These are phyloP conservation scores for Blastobasis lacticolella DNA, from an alignment of 2,888 invertebrate species.

Conservation along the genomic window DNA sequence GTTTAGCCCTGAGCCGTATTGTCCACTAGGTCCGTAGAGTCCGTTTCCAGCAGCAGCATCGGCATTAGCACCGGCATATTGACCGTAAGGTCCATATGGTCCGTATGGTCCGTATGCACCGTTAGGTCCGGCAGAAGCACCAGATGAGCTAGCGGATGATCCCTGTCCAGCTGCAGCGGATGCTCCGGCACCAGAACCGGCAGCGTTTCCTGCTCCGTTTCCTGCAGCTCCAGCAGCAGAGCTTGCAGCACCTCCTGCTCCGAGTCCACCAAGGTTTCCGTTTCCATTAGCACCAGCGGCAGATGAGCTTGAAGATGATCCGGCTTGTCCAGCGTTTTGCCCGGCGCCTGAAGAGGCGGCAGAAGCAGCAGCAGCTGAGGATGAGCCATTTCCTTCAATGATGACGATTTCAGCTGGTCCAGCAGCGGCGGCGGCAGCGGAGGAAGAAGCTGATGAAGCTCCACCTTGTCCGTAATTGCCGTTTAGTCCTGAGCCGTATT, in stretches of 20 bases:
- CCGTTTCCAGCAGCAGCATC: constrained; percentile 4
- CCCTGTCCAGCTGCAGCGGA: neutral
- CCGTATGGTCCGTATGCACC: constrained; percentile 1
- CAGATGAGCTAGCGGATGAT: neutral
- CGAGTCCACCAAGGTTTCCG: neutral
- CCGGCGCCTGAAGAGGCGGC: constrained; percentile 1
- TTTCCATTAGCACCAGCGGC: neutral
- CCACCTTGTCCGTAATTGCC: neutral
- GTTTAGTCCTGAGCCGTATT: neutral
- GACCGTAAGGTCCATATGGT: constrained; percentile 1
- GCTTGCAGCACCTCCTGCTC: neutral
- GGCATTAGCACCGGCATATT: neutral
- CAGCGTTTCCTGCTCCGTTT: constrained; percentile 1
- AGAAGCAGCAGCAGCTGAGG: neutral
- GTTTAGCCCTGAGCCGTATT: neutral
- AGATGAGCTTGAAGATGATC: constrained; percentile 2
- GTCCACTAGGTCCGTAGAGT: neutral
- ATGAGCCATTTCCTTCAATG: neutral
- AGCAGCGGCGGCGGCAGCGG: constrained; percentile 1
- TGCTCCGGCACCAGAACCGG: neutral
- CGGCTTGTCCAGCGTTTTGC: constrained; percentile 2
- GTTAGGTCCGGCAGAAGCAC: neutral
- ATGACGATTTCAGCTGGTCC: neutral
- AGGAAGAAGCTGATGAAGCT: neutral
- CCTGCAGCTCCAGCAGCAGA: neutral